Evolutionary conservation across 2,113 vertebrate genomes (phyloP), one percentile per base, ranked within the genome.

Genomic region (Sciurus niger): DNA sequence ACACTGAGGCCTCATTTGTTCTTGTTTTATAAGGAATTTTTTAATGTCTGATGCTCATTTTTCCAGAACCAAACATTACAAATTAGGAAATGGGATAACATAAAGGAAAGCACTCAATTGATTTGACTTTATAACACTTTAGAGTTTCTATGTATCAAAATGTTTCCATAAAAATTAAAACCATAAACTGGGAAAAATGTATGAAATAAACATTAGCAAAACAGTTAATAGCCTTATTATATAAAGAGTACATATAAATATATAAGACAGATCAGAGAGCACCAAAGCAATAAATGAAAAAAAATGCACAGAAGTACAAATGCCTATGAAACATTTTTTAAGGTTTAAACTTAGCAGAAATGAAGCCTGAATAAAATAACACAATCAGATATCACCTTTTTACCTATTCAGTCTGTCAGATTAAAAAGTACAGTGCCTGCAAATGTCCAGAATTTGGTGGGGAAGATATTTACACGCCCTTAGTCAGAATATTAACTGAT

Each of bases 341-440:
- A 79, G 86, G 67, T 93, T 82, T 32, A 87, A 83, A 87, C 40
- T 86, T 78, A 51, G 58, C 76, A 76, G 25, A 91, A 84, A 74
- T 24, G 22, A 96, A 93, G 73, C 9, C 32, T 12, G 9, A 32
- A 90, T 4, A 90, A 94, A 72, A 78, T 73, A 79, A 72, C 85
- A 82, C 25, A 65, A 48, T 93, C 96, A 92, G 46, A 46, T 80
- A 67, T 34, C 9, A 48, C 25, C 18, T n/a, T 70, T 85, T 90
- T 78, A 78, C 53, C 55, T 84, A 77, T 70, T 60, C 11, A 76
- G 30, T 72, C 70, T 34, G 30, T 25, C 58, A 89, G 43, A 37
- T 46, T 94, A 79, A 79, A 73, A 79, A 30, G 20, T 58, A 51
- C 60, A 76, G 34, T 51, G 76, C 20, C 60, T 63, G 51, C 46